Percentiles rank a stretch among this genome's conserved stretches.
phyloP scores from a whole-genome alignment of 2,888 invertebrate species.

The Plebejus melissa region DNA sequence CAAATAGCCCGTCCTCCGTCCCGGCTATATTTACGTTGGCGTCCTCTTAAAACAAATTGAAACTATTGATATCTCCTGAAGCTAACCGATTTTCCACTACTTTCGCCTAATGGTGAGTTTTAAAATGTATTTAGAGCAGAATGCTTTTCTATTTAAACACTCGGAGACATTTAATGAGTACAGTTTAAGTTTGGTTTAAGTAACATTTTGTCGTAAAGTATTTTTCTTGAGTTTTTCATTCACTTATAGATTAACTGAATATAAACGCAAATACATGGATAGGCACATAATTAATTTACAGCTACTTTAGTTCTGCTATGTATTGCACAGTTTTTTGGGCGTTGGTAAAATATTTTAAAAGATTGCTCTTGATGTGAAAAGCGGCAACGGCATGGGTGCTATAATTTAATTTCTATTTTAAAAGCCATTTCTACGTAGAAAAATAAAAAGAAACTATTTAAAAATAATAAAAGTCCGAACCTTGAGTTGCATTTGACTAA shows the following conservation, averaged over 20 bases:
- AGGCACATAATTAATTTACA: no score
- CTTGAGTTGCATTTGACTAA: not conserved
- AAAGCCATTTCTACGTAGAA: not conserved
- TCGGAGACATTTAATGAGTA: no score
- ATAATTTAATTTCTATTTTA: not conserved
- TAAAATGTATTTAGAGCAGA: not conserved
- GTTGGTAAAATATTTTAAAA: no score
- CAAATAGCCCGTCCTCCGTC: conserved; percentile 23
- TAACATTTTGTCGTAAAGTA: no score
- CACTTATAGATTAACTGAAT: no score
- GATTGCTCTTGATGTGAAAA: not conserved
- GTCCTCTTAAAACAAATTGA: conserved; percentile 22
- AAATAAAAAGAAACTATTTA: not conserved
- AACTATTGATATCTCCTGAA: conserved; percentile 13
- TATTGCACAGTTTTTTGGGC: no score
- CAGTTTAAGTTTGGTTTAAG: no score
- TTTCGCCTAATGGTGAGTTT: not conserved
- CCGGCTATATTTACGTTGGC: conserved; percentile 13
- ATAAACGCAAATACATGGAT: no score
- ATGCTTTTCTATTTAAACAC: not conserved
- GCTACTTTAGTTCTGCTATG: no score
- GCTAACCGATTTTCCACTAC: not conserved
- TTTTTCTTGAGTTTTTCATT: no score
- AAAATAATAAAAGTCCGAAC: not conserved
- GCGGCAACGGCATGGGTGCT: not conserved